Conservation (phyloP, 2,797 vertebrate genomes). For the Scolopax bukidnonensis region DNA sequence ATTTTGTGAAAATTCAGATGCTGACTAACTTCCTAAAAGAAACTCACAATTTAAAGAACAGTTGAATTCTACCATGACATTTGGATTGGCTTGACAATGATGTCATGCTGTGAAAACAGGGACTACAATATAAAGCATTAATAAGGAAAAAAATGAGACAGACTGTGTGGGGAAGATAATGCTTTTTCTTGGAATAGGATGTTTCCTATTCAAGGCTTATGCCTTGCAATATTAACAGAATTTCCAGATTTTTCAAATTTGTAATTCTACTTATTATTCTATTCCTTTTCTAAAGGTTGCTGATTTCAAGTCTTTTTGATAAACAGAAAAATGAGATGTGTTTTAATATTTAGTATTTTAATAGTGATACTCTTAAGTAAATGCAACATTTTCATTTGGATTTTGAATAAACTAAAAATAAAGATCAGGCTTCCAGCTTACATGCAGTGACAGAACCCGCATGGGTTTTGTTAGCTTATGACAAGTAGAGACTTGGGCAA, state of each 20-base stretch:
- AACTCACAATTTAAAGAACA: not conserved
- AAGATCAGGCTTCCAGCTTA: not conserved
- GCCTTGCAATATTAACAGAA: not conserved
- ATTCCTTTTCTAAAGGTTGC: not conserved
- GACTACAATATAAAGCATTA: not conserved
- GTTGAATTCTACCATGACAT: not conserved
- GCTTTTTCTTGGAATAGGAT: not conserved
- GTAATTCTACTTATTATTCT: not conserved
- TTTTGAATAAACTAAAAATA: not conserved
- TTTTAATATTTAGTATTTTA: not conserved
- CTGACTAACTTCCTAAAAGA: not conserved
- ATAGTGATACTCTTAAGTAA: not conserved
- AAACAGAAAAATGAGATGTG: not conserved
- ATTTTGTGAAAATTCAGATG: not conserved
- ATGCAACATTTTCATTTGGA: not conserved
- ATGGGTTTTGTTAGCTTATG: not conserved
- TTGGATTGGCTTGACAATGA: not conserved
- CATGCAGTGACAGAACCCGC: not conserved
- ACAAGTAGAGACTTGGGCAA: not conserved
- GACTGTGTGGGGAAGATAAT: not conserved
- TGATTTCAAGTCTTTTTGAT: not conserved
- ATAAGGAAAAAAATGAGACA: not conserved
- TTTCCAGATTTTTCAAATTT: not conserved
- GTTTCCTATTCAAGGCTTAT: not conserved
- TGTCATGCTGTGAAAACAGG: not conserved